Conservation (phyloP, 2,888 invertebrate species). For the Caenorhabditis parvicauda region DNA sequence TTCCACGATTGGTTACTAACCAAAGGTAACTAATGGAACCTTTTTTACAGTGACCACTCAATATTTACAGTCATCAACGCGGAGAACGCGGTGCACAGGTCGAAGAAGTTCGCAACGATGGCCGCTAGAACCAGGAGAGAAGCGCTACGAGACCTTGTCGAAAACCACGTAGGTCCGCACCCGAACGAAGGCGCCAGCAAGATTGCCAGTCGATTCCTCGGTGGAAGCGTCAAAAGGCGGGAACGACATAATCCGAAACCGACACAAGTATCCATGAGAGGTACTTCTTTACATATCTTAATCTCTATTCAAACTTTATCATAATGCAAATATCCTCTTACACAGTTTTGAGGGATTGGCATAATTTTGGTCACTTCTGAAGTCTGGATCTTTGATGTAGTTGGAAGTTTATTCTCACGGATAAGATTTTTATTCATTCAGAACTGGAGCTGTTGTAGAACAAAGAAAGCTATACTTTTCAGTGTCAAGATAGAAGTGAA, state of each 20-base stretch:
- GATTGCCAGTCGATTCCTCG: constrained; percentile 59
- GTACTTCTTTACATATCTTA: no score
- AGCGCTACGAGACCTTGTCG: constrained; percentile 79
- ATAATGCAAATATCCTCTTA: no score
- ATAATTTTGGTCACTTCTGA: no score
- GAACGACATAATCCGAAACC: constrained; percentile 75
- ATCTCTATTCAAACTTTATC: no score
- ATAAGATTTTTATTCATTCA: no score
- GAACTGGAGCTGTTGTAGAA: no score
- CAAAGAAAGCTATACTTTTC: no score
- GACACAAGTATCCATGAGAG: constrained; percentile 64
- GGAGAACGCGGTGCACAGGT: constrained; percentile 91
- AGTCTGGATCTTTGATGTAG: no score
- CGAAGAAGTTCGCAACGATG: constrained; percentile 95
- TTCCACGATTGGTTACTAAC: constrained; percentile 91
- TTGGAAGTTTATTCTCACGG: no score
- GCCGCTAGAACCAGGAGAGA: constrained; percentile 90
- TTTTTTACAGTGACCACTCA: background rate
- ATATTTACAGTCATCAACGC: constrained; percentile 78
- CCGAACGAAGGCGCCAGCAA: constrained; percentile 59
- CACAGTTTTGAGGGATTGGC: no score
- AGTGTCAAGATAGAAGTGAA: no score
- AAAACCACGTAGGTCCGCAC: constrained; percentile 59
- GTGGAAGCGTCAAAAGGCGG: constrained; percentile 67
- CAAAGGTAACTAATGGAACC: constrained; percentile 70